These are phyloP conservation scores for Jacana jacana DNA, from an alignment of 2,113 vertebrate genomes.

Conservation along the genomic window DNA sequence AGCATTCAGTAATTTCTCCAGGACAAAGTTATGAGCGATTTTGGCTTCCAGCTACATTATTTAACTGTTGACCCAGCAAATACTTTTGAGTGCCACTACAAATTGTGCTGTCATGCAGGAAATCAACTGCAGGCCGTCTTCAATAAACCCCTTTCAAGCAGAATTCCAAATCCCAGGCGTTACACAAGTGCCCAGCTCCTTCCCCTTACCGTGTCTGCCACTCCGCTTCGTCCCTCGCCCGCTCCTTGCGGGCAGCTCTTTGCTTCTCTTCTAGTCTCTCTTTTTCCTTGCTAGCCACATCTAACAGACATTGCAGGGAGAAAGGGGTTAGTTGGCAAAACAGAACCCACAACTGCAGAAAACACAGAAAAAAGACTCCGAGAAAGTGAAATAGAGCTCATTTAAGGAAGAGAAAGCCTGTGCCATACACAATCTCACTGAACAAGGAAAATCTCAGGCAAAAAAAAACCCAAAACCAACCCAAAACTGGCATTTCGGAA, in stretches of 20 bases:
- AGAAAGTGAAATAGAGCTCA: background rate
- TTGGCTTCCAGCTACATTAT: background rate
- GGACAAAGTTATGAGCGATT: background rate
- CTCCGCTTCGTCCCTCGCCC: conserved; percentile 83
- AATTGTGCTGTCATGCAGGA: background rate
- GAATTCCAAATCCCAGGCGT: background rate
- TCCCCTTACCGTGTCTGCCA: conserved; percentile 89
- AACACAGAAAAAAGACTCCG: background rate
- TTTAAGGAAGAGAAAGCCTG: background rate
- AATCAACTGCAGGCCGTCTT: background rate
- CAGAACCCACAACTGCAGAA: background rate
- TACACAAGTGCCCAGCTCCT: background rate
- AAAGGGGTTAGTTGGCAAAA: background rate
- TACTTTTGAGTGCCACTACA: background rate
- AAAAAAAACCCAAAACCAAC: background rate
- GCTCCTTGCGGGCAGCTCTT: conserved; percentile 86
- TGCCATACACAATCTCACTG: background rate
- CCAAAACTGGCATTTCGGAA: background rate
- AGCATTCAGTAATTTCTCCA: background rate
- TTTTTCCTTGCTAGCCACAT: conserved; percentile 90
- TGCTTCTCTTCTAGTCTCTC: conserved; percentile 96
- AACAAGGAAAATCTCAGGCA: background rate
- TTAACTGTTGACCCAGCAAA: background rate
- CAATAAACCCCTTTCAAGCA: background rate
- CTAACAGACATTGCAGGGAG: conserved; percentile 66